Evolutionary conservation across 2,888 invertebrate species (phyloP).

Genomic region (Lasioglossum pauxillum): DNA sequence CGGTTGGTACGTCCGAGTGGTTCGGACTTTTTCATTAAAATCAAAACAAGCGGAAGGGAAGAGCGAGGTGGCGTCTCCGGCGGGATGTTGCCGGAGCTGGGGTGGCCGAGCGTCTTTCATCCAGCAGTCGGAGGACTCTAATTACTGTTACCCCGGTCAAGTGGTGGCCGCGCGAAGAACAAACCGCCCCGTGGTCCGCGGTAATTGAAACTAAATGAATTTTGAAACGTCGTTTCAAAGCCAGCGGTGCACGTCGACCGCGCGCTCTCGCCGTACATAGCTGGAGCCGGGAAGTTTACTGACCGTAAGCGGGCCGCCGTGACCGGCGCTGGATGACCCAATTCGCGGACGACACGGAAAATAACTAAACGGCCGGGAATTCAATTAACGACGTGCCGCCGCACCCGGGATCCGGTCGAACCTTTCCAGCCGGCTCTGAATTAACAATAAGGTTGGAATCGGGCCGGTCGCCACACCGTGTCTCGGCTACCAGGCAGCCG

Average conservation of each 20-base stretch:
- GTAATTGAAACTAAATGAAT: constrained; percentile 67
- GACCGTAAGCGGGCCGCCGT: constrained; percentile 61
- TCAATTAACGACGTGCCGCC: constrained; percentile 62
- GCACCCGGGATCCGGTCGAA: constrained; percentile 45
- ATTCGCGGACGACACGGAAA: constrained; percentile 61
- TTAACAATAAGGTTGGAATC: constrained; percentile 55
- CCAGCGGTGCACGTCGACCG: constrained; percentile 38
- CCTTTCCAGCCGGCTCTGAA: constrained; percentile 48
- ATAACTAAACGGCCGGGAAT: constrained; percentile 67
- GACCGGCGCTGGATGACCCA: constrained; percentile 58
- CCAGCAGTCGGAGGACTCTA: constrained; percentile 33
- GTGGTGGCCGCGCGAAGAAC: constrained; percentile 56
- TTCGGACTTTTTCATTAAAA: not conserved
- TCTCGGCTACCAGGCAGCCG: not conserved
- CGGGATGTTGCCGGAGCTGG: not conserved
- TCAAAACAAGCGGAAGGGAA: not conserved
- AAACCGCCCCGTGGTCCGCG: constrained; percentile 49
- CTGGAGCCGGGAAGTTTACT: constrained; percentile 57
- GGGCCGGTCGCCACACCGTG: not conserved
- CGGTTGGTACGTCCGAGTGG: not conserved
- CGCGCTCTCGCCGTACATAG: not conserved
- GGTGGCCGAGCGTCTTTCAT: constrained; percentile 7
- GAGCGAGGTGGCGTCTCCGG: not conserved
- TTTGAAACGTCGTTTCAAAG: constrained; percentile 60
- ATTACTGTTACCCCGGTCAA: constrained; percentile 54